These are phyloP conservation scores for Anseranas semipalmata DNA, from an alignment of 2,113 vertebrate genomes.

Conservation along the genomic window DNA sequence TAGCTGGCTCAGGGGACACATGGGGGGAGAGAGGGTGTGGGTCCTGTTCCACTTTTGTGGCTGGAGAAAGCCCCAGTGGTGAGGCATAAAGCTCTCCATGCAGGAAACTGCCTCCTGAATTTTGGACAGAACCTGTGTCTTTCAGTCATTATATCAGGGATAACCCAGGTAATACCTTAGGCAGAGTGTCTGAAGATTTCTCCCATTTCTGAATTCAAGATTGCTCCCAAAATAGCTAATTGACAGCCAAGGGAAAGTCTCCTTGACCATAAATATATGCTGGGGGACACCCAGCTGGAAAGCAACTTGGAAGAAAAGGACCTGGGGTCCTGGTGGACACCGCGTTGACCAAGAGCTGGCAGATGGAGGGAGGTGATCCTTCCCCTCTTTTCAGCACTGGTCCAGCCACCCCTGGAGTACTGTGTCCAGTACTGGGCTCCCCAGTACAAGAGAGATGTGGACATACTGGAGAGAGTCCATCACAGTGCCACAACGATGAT, in stretches of 20 bases:
- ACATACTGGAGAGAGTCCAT: not conserved
- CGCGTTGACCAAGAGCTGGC: not conserved
- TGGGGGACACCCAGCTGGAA: not conserved
- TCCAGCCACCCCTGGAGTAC: not conserved
- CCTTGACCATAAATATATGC: not conserved
- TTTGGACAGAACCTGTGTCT: not conserved
- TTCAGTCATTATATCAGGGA: not conserved
- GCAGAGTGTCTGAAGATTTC: not conserved
- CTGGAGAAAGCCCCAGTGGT: not conserved
- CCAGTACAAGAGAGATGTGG: not conserved
- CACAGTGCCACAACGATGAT: not conserved
- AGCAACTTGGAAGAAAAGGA: not conserved
- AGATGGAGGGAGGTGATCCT: not conserved
- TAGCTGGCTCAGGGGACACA: accelerated
- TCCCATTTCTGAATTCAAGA: not conserved
- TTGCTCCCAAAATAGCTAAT: not conserved
- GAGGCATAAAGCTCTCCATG: accelerated
- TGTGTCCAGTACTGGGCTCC: not conserved
- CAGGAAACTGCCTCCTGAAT: not conserved
- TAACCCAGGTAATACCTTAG: too few relatives aligned
- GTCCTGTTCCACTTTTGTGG: not conserved
- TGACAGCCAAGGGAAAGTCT: not conserved
- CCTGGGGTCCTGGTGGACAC: not conserved
- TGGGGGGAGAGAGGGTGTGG: not conserved
- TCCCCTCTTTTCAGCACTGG: not conserved